phyloP scores from a whole-genome alignment of 2,888 invertebrate genomes.

The Hoplodrina ambigua region DNA sequence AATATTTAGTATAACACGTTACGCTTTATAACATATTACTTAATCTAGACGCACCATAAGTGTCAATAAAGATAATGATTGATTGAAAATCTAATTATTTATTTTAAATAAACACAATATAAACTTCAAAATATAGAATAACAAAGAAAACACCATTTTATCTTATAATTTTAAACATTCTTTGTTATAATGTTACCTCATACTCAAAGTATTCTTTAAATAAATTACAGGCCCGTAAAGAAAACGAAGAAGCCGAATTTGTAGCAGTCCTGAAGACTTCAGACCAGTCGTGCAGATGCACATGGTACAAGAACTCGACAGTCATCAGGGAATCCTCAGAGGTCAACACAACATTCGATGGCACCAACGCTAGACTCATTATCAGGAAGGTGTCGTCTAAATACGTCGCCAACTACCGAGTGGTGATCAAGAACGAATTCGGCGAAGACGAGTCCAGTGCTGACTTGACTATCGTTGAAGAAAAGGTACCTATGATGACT shows the following conservation, averaged over 20 bases:
- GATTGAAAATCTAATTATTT: too few relatives aligned
- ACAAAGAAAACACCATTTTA: too few relatives aligned
- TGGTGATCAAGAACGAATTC: slow-evolving; percentile 96
- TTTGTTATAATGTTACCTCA: neutral
- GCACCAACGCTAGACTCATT: slow-evolving; percentile 94
- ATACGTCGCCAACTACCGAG: slow-evolving; percentile 95
- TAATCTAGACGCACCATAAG: too few relatives aligned
- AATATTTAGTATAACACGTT: too few relatives aligned
- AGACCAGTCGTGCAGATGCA: slow-evolving; percentile 95
- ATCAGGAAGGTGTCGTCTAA: slow-evolving; percentile 94
- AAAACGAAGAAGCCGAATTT: slow-evolving; percentile 94
- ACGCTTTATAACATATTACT: too few relatives aligned
- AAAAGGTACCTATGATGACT: slow-evolving; percentile 81
- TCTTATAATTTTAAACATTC: too few relatives aligned
- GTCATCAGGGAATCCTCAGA: slow-evolving; percentile 94
- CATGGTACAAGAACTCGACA: slow-evolving; percentile 96
- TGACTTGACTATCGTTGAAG: slow-evolving; percentile 94
- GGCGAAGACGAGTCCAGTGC: slow-evolving; percentile 97
- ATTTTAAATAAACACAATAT: too few relatives aligned
- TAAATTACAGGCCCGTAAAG: slow-evolving; percentile 82
- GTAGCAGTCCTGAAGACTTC: slow-evolving; percentile 93
- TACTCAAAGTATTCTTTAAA: neutral
- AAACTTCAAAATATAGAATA: too few relatives aligned
- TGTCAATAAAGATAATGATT: too few relatives aligned
- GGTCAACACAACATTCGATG: slow-evolving; percentile 95